These are phyloP conservation scores for Rhegmatorhina hoffmannsi DNA, from an alignment of 2,113 vertebrate genomes.

Conservation along the genomic window DNA sequence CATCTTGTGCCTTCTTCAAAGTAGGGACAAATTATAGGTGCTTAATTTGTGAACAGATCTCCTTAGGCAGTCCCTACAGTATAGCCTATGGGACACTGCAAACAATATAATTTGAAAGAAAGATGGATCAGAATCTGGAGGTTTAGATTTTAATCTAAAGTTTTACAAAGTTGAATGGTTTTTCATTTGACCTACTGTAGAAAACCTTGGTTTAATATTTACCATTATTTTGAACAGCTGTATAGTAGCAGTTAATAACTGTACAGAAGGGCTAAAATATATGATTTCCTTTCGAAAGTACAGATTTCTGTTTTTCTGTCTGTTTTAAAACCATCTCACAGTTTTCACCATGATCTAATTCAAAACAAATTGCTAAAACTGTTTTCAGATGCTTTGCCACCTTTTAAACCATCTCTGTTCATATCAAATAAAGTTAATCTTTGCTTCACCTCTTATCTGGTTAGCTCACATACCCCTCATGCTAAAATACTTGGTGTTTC, in stretches of 20 bases:
- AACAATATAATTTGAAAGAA: not conserved
- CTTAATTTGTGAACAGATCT: not conserved
- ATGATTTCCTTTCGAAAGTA: not conserved
- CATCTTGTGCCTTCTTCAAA: not conserved
- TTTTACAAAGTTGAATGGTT: not conserved
- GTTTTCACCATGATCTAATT: not conserved
- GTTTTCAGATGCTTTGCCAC: not conserved
- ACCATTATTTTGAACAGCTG: not conserved
- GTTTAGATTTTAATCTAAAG: not conserved
- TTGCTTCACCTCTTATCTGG: not conserved
- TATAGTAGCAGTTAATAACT: not conserved
- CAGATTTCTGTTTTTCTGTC: not conserved
- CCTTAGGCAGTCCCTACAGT: not conserved
- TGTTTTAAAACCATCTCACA: not conserved
- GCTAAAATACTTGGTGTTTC: not conserved
- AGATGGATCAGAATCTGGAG: not conserved
- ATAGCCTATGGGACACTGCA: not conserved
- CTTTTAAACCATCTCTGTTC: not conserved
- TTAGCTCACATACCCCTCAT: not conserved
- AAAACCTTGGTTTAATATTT: not conserved
- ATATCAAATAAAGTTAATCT: not conserved
- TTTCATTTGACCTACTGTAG: not conserved
- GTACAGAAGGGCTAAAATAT: not conserved
- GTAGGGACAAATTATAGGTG: not conserved
- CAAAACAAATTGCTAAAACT: not conserved